Percentiles rank a stretch among this genome's conserved stretches.
Evolutionary conservation across 92 coral and sea anemone genomes (phyloP).

Genomic region (Micromussa lordhowensis): DNA sequence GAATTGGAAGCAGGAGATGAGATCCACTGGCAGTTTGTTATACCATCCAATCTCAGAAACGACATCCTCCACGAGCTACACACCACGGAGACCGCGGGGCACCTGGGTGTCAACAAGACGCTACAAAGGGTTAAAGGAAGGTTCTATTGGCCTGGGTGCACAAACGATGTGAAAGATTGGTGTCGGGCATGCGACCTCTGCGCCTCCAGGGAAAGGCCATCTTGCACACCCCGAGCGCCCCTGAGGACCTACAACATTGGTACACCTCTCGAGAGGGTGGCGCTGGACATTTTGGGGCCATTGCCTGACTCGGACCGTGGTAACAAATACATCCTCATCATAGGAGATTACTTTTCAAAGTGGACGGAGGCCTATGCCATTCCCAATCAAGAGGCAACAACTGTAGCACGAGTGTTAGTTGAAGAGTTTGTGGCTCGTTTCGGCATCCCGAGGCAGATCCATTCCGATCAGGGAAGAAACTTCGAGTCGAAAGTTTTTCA

Average conservation of each 20-base stretch:
- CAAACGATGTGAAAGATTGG: conserved; percentile 7
- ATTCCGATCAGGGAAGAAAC: conserved; percentile 10
- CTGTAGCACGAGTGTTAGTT: conserved; percentile 24
- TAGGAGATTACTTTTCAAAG: conserved; percentile 41
- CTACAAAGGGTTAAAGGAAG: neutral
- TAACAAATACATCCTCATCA: conserved; percentile 24
- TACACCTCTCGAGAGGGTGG: conserved; percentile 24
- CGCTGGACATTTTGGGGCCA: conserved; percentile 13
- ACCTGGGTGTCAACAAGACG: conserved; percentile 29
- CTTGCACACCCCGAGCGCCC: conserved; percentile 13
- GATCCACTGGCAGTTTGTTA: conserved; percentile 10
- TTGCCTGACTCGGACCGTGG: conserved; percentile 25
- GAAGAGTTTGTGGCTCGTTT: conserved; percentile 21
- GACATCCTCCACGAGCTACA: conserved; percentile 9
- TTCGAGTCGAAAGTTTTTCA: neutral
- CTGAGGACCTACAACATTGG: conserved; percentile 27
- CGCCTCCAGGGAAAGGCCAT: conserved; percentile 28
- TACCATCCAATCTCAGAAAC: conserved; percentile 1
- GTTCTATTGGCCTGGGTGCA: conserved; percentile 31
- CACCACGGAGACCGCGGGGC: neutral
- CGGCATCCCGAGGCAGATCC: conserved; percentile 7
- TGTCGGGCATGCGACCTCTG: conserved; percentile 24
- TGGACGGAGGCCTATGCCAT: conserved; percentile 24
- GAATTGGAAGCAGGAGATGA: conserved; percentile 28
- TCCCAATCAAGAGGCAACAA: conserved; percentile 34